Conservation (phyloP, 2,113 vertebrate species). For the Python bivittatus region DNA sequence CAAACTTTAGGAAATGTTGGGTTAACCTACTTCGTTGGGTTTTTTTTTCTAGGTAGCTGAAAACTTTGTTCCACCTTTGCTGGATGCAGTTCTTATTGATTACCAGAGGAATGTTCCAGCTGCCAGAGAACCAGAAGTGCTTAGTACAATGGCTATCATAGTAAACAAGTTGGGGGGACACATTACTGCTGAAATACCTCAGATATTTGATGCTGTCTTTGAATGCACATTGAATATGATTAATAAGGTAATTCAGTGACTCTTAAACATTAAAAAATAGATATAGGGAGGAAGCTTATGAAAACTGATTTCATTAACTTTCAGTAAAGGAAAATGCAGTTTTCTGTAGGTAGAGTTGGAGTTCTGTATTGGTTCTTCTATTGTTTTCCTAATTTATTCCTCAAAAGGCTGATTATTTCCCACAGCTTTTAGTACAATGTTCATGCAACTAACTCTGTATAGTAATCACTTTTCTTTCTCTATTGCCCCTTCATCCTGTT, state of each 20-base stretch:
- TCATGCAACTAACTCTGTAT: neutral
- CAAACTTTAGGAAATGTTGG: neutral
- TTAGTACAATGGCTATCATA: constrained; percentile 99
- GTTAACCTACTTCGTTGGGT: neutral
- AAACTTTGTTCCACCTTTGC: constrained; percentile 96
- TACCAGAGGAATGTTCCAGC: constrained; percentile 98
- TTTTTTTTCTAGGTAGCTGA: constrained; percentile 86
- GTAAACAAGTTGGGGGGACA: constrained; percentile 98
- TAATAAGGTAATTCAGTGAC: constrained; percentile 84
- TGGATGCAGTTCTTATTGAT: constrained; percentile 98
- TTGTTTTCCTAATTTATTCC: neutral
- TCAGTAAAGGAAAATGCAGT: neutral
- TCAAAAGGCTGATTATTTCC: neutral
- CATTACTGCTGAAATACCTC: constrained; percentile 97
- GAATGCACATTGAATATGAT: constrained; percentile 99
- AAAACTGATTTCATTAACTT: neutral
- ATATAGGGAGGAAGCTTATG: neutral
- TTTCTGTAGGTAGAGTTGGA: neutral
- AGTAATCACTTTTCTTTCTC: neutral
- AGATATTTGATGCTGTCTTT: constrained; percentile 99
- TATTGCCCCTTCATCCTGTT: neutral
- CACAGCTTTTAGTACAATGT: neutral
- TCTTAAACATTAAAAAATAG: neutral
- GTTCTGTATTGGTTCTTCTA: neutral
- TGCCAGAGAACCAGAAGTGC: constrained; percentile 96